phyloP scores from a whole-genome alignment of 53 echinoderm and acorn worm genomes.

The Mesocentrotus franciscanus region DNA sequence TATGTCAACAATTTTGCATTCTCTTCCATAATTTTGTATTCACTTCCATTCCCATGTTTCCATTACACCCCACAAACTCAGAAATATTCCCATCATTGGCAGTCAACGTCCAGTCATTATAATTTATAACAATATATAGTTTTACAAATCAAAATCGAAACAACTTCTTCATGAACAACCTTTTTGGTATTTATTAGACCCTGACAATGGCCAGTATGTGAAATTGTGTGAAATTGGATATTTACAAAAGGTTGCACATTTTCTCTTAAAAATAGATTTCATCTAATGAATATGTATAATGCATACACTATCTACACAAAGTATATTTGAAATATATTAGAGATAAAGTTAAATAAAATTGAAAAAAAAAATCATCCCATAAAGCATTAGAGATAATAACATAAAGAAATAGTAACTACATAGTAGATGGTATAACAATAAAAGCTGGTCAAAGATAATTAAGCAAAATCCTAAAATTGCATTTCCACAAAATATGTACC shows the following conservation, averaged over 20 bases:
- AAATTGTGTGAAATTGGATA: neutral
- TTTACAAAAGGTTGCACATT: neutral
- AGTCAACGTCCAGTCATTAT: too few relatives aligned
- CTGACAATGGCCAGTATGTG: neutral
- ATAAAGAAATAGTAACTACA: neutral
- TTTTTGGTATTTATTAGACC: neutral
- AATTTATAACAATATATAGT: too few relatives aligned
- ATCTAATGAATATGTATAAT: slow-evolving; percentile 8
- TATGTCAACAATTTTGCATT: too few relatives aligned
- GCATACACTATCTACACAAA: neutral
- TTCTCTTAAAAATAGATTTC: slow-evolving; percentile 11
- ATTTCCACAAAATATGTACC: neutral
- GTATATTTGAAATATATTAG: neutral
- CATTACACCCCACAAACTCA: neutral
- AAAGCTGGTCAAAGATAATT: neutral
- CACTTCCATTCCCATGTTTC: neutral
- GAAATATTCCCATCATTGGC: neutral
- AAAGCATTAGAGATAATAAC: neutral
- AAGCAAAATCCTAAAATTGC: neutral
- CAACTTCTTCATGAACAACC: neutral
- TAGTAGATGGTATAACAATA: neutral
- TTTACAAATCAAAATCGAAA: neutral
- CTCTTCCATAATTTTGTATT: too few relatives aligned
- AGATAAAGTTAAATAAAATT: neutral
- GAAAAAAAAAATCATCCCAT: neutral